Base-by-base conservation (phyloP, 2,113 vertebrate species). In the Ochotona princeps region DNA sequence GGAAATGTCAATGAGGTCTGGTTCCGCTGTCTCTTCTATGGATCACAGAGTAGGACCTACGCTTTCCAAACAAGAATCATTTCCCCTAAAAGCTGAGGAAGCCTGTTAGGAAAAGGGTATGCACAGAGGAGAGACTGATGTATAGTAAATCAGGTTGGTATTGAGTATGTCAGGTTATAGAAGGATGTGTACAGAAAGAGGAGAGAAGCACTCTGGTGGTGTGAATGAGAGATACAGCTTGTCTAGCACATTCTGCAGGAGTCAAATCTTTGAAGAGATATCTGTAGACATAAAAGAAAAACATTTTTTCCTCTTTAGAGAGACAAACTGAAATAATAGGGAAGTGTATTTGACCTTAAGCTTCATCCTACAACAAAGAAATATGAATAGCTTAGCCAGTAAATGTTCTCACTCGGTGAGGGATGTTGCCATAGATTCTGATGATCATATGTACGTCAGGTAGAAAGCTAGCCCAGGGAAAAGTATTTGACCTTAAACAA, bases 331-430 rank as follows among this genome's bases (percentile, higher is more conserved):
- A 4, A 44, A 35, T 13, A 47, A 23, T 69, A 79, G 65, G 21
- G 28, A 96, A 92, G 80, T 74, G 15, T n/a, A 60, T 49, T 49
- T 89, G 51, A 80, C 67, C 25, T 79, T 73, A 76, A 83, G 38
- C 38, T 44, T 44, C 38, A 44, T 44, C 38, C 3, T 44, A 44
- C 38, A 44, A 6, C 6, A 44, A 44, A 44, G 38, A 6, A 44
- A 25, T 73, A 25, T 72, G 63, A 79, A 54, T 47, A 13, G 18
- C 51, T 65, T 26, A 74, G 44, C 18, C 49, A 14, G 4, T 28
- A 14, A 13, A 60, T 67, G 63, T 9, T 4, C 47, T 70, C 14
- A 75, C 18, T 82, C 61, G 47, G 66, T 79, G n/a, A 82, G 35
- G 23, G 26, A 66, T 72, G 47, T 11, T 38, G 20, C 20, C 14